A percentile compares a stretch with the other conserved stretches of the same genome.
Evolutionary conservation across 1,140 invertebrate species (phyloP).

Genomic region (Nasonia giraulti): DNA sequence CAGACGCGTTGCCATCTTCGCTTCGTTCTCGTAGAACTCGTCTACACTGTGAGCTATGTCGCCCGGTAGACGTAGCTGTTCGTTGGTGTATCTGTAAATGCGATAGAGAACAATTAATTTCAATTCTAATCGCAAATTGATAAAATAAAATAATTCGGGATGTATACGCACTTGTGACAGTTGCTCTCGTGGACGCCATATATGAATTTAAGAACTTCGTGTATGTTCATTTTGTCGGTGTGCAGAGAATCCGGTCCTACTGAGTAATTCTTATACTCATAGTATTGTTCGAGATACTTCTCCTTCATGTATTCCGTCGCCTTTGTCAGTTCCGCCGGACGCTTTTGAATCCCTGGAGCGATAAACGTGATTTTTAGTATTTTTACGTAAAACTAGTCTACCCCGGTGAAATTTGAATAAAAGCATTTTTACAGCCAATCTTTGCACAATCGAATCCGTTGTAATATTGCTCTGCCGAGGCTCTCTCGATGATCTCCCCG

Average conservation of each 20-base stretch:
- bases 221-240: constrained; percentile 82
- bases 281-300: constrained; percentile 83
- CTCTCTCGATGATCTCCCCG: constrained; percentile 94
- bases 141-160: neutral
- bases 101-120: neutral
- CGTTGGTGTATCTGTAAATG: constrained; percentile 73
- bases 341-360: constrained; percentile 85
- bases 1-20: constrained; percentile 93
- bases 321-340: constrained; percentile 86
- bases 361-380: constrained; percentile 40
- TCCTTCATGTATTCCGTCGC: constrained; percentile 81
- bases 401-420: neutral
- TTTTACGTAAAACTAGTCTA: neutral
- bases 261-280: constrained; percentile 83
- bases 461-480: constrained; percentile 92
- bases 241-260: constrained; percentile 79
- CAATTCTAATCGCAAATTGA: neutral
- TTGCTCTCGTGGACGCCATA: constrained; percentile 81
- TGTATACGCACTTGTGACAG: constrained; percentile 77
- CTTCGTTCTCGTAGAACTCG: constrained; percentile 94
- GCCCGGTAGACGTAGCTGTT: constrained; percentile 85
- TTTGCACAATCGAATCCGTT: constrained; percentile 93
- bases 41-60: constrained; percentile 90
- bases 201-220: constrained; percentile 86
- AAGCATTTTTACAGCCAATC: constrained; percentile 88